Conservation (phyloP, 2,113 vertebrate genomes). For the Ictidomys tridecemlineatus region DNA sequence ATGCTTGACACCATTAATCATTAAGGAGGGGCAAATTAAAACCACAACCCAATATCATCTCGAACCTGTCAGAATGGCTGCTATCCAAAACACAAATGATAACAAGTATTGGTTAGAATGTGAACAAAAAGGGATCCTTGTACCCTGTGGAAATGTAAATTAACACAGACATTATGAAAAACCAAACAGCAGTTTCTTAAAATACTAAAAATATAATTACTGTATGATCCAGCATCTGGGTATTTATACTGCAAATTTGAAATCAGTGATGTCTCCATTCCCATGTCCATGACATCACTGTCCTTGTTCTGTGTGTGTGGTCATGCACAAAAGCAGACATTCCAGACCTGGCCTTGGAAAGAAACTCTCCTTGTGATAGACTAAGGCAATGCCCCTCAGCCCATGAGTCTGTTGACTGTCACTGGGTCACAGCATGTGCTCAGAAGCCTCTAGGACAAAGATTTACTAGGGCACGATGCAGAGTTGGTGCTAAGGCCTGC, state of each 20-base stretch:
- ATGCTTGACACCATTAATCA: background rate
- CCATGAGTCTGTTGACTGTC: too few species aligned
- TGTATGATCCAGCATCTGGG: background rate
- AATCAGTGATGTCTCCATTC: background rate
- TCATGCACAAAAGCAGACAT: background rate
- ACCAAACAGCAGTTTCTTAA: background rate
- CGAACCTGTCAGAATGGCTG: background rate
- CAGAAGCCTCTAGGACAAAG: background rate
- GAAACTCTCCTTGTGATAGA: background rate
- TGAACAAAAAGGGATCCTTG: background rate
- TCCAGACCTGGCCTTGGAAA: background rate
- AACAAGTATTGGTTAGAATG: background rate
- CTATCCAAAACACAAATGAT: background rate
- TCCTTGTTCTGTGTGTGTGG: too few species aligned
- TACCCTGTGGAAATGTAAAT: background rate
- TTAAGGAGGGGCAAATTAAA: background rate
- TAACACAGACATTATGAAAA: background rate
- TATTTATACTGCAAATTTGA: background rate
- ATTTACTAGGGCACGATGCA: background rate
- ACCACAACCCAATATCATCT: background rate
- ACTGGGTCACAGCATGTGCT: background rate
- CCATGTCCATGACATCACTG: background rate
- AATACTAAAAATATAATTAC: background rate
- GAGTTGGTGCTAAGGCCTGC: background rate
- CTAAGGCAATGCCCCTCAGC: background rate